These are phyloP conservation scores for Uloborus diversus DNA, from an alignment of 1,140 invertebrate species.

Conservation along the genomic window DNA sequence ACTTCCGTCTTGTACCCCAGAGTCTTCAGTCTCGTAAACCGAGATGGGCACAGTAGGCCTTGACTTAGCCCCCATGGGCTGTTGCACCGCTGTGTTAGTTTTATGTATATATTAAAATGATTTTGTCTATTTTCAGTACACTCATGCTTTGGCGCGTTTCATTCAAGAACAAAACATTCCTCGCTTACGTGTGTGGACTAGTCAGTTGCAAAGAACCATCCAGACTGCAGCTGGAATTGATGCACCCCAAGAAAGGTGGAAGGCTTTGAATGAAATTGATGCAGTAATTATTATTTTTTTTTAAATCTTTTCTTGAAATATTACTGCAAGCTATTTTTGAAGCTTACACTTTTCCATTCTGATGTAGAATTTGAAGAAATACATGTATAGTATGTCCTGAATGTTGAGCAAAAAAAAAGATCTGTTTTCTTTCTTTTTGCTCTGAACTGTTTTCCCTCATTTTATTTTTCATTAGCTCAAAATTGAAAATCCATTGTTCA, in stretches of 20 bases:
- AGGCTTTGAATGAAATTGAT: constrained; percentile 99
- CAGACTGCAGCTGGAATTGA: constrained; percentile 92
- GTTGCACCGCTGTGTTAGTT: no score
- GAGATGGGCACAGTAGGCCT: no score
- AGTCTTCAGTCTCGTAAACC: no score
- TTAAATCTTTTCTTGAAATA: neutral
- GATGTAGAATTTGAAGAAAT: no score
- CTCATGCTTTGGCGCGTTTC: constrained; percentile 80
- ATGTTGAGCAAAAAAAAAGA: neutral
- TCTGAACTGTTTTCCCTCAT: no score
- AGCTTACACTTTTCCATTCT: neutral
- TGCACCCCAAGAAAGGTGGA: constrained; percentile 95
- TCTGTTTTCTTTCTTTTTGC: neutral
- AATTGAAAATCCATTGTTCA: no score
- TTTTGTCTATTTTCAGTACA: constrained; percentile 70
- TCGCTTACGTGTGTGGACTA: constrained; percentile 96
- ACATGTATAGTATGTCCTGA: no score
- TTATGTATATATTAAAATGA: no score
- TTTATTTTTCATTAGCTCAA: no score
- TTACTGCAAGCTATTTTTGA: neutral
- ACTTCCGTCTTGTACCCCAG: no score
- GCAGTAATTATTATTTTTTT: constrained; percentile 77
- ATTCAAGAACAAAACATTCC: constrained; percentile 89
- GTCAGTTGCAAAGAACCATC: constrained; percentile 94
- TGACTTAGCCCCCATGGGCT: no score